Percentiles rank a stretch among this genome's conserved stretches.
phyloP scores from a whole-genome alignment of 1,140 invertebrate genomes.

The Gryon sp. region DNA sequence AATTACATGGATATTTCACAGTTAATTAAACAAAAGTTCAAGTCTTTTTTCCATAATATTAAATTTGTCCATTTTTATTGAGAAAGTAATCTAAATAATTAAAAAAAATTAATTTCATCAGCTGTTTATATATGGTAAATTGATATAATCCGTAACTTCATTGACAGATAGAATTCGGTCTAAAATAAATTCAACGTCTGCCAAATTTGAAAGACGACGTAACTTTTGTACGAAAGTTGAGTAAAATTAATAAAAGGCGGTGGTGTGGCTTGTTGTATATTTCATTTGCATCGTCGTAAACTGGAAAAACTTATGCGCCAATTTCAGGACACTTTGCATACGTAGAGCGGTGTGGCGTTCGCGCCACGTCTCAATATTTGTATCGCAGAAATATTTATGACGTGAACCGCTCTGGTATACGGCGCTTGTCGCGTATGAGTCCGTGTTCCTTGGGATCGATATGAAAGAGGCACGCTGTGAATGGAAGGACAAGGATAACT shows the following conservation, averaged over 20 bases:
- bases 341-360: slow-evolving; percentile 33
- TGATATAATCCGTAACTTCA: no score
- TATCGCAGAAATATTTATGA: slow-evolving; percentile 61
- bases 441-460: slow-evolving; percentile 58
- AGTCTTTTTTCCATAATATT: no score
- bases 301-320: slow-evolving; percentile 58
- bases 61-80: no score
- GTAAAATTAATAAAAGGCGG: slow-evolving; percentile 48
- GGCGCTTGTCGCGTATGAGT: slow-evolving; percentile 54
- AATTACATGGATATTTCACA: no score
- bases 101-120: no score
- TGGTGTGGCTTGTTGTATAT: slow-evolving; percentile 37
- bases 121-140: no score
- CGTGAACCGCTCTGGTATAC: slow-evolving; percentile 39
- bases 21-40: no score
- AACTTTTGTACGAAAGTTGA: slow-evolving; percentile 2
- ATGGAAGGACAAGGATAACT: slow-evolving; percentile 60
- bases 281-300: slow-evolving; percentile 59
- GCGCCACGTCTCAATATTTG: slow-evolving; percentile 63
- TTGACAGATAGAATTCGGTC: neutral
- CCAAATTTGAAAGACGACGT: slow-evolving; percentile 18
- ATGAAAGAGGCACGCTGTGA: slow-evolving; percentile 60
- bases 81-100: no score
- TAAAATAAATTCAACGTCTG: slow-evolving; percentile 2
- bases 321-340: slow-evolving; percentile 64